phyloP scores from a whole-genome alignment of 1,140 invertebrate species.

The Aculops lycopersici region DNA sequence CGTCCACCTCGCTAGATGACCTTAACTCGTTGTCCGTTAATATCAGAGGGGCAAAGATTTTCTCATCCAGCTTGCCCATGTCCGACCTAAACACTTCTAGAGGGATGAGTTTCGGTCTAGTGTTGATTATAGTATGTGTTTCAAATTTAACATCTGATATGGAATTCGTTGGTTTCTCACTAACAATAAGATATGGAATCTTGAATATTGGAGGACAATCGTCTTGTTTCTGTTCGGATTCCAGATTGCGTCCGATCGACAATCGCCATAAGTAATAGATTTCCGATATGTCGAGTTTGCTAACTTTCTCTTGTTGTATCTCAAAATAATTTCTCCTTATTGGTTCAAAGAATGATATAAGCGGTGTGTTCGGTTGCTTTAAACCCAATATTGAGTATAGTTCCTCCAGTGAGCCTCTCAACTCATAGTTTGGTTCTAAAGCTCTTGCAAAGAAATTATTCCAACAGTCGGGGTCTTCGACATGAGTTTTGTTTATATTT shows the following conservation, averaged over 20 bases:
- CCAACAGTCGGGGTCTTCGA: constrained; percentile 2
- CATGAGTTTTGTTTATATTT: neutral
- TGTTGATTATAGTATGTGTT: neutral
- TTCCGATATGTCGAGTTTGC: constrained; percentile 7
- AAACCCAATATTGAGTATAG: constrained; percentile 2
- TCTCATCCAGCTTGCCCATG: constrained; percentile 6
- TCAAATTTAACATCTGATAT: neutral
- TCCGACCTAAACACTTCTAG: constrained; percentile 31
- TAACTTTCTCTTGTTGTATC: neutral
- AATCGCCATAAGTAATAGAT: constrained; percentile 10
- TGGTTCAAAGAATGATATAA: neutral
- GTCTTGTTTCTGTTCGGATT: constrained; percentile 3
- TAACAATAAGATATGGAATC: constrained; percentile 4
- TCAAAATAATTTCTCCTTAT: neutral
- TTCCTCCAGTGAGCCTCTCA: constrained; percentile 2
- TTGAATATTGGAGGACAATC: constrained; percentile 6
- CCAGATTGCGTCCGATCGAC: constrained; percentile 2
- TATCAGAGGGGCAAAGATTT: constrained; percentile 10
- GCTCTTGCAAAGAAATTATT: constrained; percentile 1
- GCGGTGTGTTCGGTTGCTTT: neutral
- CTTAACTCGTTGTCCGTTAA: constrained; percentile 9
- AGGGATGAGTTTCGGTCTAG: constrained; percentile 21
- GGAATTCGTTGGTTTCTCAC: constrained; percentile 1
- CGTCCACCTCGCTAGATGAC: no score
- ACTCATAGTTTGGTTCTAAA: constrained; percentile 1